These are phyloP conservation scores for Camponotus vicinus DNA, from an alignment of 1,140 invertebrate species.

Conservation along the genomic window DNA sequence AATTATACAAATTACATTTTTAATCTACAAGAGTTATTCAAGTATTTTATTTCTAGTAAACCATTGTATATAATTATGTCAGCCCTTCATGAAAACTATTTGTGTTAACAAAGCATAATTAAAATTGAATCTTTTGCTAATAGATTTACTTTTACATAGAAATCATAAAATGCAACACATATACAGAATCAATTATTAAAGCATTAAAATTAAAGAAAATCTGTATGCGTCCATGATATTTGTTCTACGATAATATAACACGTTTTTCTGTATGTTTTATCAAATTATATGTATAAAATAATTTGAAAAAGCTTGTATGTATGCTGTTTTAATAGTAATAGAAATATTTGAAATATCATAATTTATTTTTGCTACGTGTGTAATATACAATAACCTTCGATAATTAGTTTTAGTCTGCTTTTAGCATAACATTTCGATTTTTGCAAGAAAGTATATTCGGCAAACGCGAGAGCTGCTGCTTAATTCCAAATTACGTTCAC, in stretches of 20 bases:
- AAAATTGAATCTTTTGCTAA: background rate
- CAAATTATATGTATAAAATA: conserved; percentile 15
- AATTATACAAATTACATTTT: conserved; percentile 2
- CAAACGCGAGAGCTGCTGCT: background rate
- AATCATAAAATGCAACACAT: background rate
- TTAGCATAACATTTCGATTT: background rate
- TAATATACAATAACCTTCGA: background rate
- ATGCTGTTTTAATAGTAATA: background rate
- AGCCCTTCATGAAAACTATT: background rate
- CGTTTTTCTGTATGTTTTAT: conserved; percentile 5
- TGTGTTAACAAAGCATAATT: conserved; percentile 20
- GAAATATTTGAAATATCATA: background rate
- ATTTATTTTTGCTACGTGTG: background rate
- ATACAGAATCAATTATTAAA: background rate
- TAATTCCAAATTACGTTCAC: conserved; percentile 21
- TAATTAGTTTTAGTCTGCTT: background rate
- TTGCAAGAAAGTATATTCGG: background rate
- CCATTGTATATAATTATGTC: background rate
- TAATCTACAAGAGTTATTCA: background rate
- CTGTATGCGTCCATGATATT: background rate
- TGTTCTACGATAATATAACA: background rate
- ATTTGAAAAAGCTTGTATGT: background rate
- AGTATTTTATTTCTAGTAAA: background rate
- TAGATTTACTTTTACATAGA: background rate
- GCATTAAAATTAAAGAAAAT: conserved; percentile 4